phyloP scores from a whole-genome alignment of 2,888 invertebrate species.

The Himalopsyche tibetana region DNA sequence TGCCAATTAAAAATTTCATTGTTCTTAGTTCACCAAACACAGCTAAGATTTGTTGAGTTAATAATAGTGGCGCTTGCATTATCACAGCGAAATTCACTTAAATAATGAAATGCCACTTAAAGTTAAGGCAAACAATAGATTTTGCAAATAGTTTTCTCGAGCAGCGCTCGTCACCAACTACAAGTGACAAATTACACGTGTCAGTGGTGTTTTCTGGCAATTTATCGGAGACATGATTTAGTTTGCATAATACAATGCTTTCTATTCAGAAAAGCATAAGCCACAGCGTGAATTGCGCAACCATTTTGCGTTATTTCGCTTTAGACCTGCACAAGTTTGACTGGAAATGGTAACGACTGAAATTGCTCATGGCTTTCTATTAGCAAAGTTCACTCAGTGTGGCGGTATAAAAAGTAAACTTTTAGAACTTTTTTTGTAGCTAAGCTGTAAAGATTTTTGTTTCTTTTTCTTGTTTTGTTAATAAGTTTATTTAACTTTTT shows the following conservation, averaged over 20 bases:
- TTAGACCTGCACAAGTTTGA: constrained; percentile 18
- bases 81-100: background rate
- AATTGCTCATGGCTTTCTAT: constrained; percentile 36
- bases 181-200: constrained; percentile 40
- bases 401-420: background rate
- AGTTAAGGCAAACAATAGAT: constrained; percentile 19
- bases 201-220: constrained; percentile 33
- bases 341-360: constrained; percentile 12
- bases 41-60: background rate
- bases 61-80: background rate
- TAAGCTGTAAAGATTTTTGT: constrained; percentile 14
- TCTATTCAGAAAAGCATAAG: constrained; percentile 18
- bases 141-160: constrained; percentile 6
- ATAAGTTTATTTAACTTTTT: constrained; percentile 19
- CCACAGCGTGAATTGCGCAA: background rate
- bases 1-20: no score
- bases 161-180: background rate
- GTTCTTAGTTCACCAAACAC: no score
- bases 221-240: constrained; percentile 40
- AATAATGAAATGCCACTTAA: constrained; percentile 31
- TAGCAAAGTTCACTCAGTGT: background rate
- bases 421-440: background rate
- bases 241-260: constrained; percentile 38
- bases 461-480: constrained; percentile 19
- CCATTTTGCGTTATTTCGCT: background rate